Conservation (phyloP, 1,140 invertebrate species). For the Drosophila guanche region DNA sequence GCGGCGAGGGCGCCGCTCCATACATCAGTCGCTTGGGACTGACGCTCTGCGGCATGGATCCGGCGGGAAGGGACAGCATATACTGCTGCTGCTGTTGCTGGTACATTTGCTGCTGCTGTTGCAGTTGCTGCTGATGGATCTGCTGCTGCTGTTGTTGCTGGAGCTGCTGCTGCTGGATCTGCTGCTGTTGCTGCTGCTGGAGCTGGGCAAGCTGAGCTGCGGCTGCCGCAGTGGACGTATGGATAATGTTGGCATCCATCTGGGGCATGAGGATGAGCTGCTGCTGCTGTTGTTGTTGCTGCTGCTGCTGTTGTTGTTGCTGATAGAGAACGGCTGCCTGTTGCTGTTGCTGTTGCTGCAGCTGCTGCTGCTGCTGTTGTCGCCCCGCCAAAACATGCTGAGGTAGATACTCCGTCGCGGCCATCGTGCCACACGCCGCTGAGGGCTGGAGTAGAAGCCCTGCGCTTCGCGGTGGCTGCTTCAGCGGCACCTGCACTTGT, state of each 20-base stretch:
- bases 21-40: conserved; percentile 75
- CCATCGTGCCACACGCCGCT: conserved; percentile 36
- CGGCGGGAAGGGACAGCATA: conserved; percentile 61
- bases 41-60: conserved; percentile 64
- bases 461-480: conserved; percentile 22
- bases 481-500: conserved; percentile 68
- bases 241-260: conserved; percentile 72
- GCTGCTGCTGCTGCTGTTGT: conserved; percentile 59
- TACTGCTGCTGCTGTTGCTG: conserved; percentile 70
- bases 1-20: conserved; percentile 26
- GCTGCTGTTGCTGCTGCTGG: conserved; percentile 63
- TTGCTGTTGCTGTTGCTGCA: conserved; percentile 39
- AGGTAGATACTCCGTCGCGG: conserved; percentile 76
- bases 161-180: conserved; percentile 58
- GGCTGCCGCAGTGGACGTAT: conserved; percentile 79
- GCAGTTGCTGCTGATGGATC: conserved; percentile 52
- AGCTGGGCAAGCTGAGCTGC: conserved; percentile 72
- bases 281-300: conserved; percentile 59
- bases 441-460: conserved; percentile 56
- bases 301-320: conserved; percentile 47
- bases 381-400: conserved; percentile 70
- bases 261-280: conserved; percentile 69
- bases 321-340: conserved; percentile 38
- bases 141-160: conserved; percentile 64
- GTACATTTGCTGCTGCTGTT: conserved; percentile 49